A percentile compares a stretch with the other conserved stretches of the same genome.
Evolutionary conservation across 1,140 invertebrate genomes (phyloP).

Genomic region (Branchinecta lynchi): DNA sequence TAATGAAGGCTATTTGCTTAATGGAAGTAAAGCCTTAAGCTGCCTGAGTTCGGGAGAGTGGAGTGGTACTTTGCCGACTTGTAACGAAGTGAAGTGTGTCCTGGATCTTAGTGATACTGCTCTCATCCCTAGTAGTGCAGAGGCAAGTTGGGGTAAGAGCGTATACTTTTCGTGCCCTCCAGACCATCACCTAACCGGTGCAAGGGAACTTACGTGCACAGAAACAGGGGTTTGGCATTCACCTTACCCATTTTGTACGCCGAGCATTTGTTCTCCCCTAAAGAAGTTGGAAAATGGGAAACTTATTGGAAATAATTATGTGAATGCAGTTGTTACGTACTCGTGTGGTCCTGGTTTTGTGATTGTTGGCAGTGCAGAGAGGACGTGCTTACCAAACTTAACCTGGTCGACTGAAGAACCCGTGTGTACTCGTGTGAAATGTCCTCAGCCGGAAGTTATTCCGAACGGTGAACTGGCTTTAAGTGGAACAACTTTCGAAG

Average conservation of each 20-base stretch:
- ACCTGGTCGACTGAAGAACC: conserved; percentile 30
- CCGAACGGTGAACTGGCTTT: conserved; percentile 19
- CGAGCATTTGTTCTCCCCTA: conserved; percentile 27
- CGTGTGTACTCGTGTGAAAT: conserved; percentile 26
- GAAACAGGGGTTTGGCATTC: conserved; percentile 28
- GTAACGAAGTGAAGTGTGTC: conserved; percentile 22
- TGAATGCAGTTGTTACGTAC: conserved; percentile 23
- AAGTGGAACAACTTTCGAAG: background rate
- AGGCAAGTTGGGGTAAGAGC: conserved; percentile 18
- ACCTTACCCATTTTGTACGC: conserved; percentile 26
- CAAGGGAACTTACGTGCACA: conserved; percentile 25
- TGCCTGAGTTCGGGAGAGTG: conserved; percentile 17
- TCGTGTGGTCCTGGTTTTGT: conserved; percentile 27
- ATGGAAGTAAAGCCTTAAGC: conserved; percentile 21
- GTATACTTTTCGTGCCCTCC: conserved; percentile 22
- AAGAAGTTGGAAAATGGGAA: conserved; percentile 26
- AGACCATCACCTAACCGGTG: conserved; percentile 28
- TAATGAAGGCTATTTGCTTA: conserved; percentile 28
- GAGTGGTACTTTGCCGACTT: conserved; percentile 22
- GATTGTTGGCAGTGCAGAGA: conserved; percentile 19
- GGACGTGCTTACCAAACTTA: conserved; percentile 24
- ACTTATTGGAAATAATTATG: conserved; percentile 20
- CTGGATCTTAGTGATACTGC: conserved; percentile 20
- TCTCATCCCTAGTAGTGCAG: conserved; percentile 15
- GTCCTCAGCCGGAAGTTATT: conserved; percentile 22